Percentiles rank a stretch among this genome's conserved stretches.
Evolutionary conservation across 2,888 invertebrate species (phyloP).

Genomic region (Agrochola litura): DNA sequence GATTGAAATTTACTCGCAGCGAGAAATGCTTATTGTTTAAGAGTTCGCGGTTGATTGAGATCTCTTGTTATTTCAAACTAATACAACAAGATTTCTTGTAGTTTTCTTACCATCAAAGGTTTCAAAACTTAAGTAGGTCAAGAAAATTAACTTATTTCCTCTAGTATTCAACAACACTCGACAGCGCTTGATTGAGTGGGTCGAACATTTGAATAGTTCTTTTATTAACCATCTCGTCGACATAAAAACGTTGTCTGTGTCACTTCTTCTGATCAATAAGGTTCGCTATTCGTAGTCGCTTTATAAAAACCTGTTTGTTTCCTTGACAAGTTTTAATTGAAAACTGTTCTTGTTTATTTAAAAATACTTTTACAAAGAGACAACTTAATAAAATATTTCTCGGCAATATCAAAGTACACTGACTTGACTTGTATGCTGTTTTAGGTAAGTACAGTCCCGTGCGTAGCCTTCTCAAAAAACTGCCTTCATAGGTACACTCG

Average conservation of each 20-base stretch:
- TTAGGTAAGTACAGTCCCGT: neutral
- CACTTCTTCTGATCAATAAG: constrained; percentile 53
- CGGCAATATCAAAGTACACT: neutral
- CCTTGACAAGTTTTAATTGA: constrained; percentile 32
- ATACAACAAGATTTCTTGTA: constrained; percentile 44
- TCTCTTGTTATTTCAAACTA: constrained; percentile 41
- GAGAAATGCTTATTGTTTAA: constrained; percentile 56
- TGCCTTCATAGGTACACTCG: constrained; percentile 18
- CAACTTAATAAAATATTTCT: constrained; percentile 2
- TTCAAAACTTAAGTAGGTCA: constrained; percentile 24
- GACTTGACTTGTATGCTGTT: neutral
- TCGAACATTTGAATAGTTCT: constrained; percentile 51
- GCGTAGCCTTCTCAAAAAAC: constrained; percentile 1
- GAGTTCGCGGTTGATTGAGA: constrained; percentile 50
- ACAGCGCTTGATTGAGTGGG: constrained; percentile 40
- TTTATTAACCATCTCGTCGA: constrained; percentile 39
- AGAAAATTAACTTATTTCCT: constrained; percentile 10
- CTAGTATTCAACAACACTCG: constrained; percentile 18
- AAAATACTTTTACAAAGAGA: neutral
- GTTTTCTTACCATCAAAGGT: constrained; percentile 34
- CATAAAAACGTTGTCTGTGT: constrained; percentile 49
- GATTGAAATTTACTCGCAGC: constrained; percentile 56
- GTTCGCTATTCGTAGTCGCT: constrained; percentile 10
- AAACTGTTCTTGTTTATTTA: constrained; percentile 23
- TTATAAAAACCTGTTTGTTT: constrained; percentile 35